A percentile compares a stretch with the other conserved stretches of the same genome.
These are phyloP conservation scores for Calephelis nemesis DNA, from an alignment of 1,140 invertebrate species.

Conservation along the genomic window DNA sequence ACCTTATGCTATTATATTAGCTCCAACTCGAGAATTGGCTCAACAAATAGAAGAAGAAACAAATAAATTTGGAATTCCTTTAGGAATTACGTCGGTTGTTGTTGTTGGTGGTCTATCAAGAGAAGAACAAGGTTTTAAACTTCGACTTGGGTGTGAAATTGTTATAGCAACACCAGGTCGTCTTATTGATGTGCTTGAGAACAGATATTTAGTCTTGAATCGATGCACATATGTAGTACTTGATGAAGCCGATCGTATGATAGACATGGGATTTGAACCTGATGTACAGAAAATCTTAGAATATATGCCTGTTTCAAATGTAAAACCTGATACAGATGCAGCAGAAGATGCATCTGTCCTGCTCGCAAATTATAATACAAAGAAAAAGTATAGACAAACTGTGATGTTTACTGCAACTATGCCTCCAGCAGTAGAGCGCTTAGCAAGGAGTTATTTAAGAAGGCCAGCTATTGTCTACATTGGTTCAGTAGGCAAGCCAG, in stretches of 20 bases:
- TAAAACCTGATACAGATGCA: slow-evolving; percentile 99
- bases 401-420: slow-evolving; percentile 99
- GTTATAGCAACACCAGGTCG: slow-evolving; percentile 99
- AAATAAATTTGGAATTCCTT: slow-evolving; percentile 96
- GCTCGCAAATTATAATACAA: slow-evolving; percentile 96
- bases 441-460: slow-evolving; percentile 96
- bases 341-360: slow-evolving; percentile 97
- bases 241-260: slow-evolving; percentile 98
- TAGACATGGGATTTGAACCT: slow-evolving; percentile 99
- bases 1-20: slow-evolving; percentile 99
- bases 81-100: slow-evolving; percentile 97
- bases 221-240: slow-evolving; percentile 97
- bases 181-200: slow-evolving; percentile 99
- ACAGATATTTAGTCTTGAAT: slow-evolving; percentile 97
- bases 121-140: slow-evolving; percentile 98
- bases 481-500: slow-evolving; percentile 98
- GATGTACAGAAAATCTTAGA: slow-evolving; percentile 99
- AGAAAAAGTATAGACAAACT: slow-evolving; percentile 99
- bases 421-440: slow-evolving; percentile 97
- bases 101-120: slow-evolving; percentile 98
- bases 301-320: slow-evolving; percentile 98
- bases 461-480: slow-evolving; percentile 99
- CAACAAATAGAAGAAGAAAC: slow-evolving; percentile 99
- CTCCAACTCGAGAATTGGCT: slow-evolving; percentile 98
- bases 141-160: slow-evolving; percentile 99